These are phyloP conservation scores for Urocolius indicus DNA, from an alignment of 2,113 vertebrate genomes.

Conservation along the genomic window DNA sequence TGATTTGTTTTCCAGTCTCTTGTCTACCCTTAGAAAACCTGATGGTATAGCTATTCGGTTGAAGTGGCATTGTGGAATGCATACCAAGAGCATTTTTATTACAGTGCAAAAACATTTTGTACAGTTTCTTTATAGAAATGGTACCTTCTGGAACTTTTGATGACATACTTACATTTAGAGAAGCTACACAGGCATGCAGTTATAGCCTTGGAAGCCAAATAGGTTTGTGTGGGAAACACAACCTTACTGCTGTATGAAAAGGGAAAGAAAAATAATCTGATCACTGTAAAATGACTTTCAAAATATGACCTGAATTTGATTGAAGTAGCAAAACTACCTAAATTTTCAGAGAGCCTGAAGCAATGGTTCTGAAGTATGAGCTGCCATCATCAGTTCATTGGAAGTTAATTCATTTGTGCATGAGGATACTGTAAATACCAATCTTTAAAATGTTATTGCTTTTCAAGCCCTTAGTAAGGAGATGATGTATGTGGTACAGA, in stretches of 20 bases:
- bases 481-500: not conserved
- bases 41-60: not conserved
- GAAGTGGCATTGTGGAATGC: not conserved
- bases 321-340: not conserved
- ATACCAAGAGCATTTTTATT: not conserved
- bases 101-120: not conserved
- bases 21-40: not conserved
- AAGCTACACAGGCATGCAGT: not conserved
- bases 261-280: not conserved
- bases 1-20: not conserved
- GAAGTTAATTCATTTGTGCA: slow-evolving; percentile 9
- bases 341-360: slow-evolving; percentile 13
- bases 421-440: not conserved
- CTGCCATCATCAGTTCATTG: not conserved
- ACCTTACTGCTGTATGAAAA: not conserved
- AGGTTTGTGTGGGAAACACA: not conserved
- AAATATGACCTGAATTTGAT: not conserved
- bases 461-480: not conserved
- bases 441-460: not conserved
- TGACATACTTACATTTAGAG: not conserved
- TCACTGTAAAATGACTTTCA: slow-evolving; percentile 15
- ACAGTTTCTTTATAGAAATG: not conserved
- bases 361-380: not conserved
- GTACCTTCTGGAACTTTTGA: not conserved
- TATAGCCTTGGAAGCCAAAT: not conserved